Evolutionary conservation across 2,888 invertebrate species (phyloP).

Genomic region (Argyra leucocephala): DNA sequence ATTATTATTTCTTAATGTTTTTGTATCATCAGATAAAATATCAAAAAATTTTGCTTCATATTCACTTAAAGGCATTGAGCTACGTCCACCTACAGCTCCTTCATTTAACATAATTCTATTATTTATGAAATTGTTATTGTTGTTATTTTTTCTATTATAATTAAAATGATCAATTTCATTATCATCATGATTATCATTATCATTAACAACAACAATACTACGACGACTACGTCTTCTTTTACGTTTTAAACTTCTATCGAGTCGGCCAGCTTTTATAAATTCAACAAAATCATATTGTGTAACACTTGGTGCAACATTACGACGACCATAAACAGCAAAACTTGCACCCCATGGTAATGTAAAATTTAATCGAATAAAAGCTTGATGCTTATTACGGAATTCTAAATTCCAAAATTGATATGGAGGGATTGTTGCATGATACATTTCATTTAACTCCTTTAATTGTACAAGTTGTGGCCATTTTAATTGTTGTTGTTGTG

Average conservation of each 20-base stretch:
- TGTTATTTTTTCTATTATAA: not conserved
- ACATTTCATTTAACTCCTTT: slow-evolving; percentile 73
- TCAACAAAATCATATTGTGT: slow-evolving; percentile 96
- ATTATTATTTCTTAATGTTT: slow-evolving; percentile 16
- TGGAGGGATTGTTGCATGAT: slow-evolving; percentile 76
- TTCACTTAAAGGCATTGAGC: slow-evolving; percentile 10
- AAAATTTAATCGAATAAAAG: slow-evolving; percentile 79
- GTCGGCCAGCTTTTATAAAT: slow-evolving; percentile 77
- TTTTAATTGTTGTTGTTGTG: slow-evolving; percentile 62
- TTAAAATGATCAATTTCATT: not conserved
- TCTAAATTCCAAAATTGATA: slow-evolving; percentile 91
- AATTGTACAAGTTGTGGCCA: slow-evolving; percentile 72
- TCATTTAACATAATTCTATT: not conserved
- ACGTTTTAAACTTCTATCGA: slow-evolving; percentile 65
- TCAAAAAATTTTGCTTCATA: slow-evolving; percentile 23
- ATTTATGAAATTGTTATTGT: not conserved
- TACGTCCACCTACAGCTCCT: not conserved
- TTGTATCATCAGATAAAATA: slow-evolving; percentile 25
- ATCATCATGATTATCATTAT: slow-evolving; percentile 5
- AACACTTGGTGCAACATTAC: slow-evolving; percentile 91
- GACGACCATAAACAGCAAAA: slow-evolving; percentile 89
- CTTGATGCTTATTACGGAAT: slow-evolving; percentile 82
- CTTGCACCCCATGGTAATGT: slow-evolving; percentile 87
- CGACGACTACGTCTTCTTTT: slow-evolving; percentile 30
- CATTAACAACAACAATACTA: slow-evolving; percentile 8